phyloP scores from a whole-genome alignment of 37 sponge, comb jelly and placozoan genomes.

The Amphimedon queenslandica region DNA sequence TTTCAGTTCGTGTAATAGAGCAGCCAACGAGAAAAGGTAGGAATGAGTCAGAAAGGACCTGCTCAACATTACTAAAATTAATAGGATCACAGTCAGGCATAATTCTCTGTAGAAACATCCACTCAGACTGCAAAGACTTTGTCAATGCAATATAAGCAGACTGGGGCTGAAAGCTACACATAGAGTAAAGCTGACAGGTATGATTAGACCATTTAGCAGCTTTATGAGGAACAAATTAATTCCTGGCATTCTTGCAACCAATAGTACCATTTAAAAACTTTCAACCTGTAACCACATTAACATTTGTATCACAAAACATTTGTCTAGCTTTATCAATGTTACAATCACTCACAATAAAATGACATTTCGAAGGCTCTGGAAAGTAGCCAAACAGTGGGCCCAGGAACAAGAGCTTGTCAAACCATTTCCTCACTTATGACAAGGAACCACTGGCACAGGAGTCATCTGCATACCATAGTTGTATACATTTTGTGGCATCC shows the following conservation, averaged over 20 bases:
- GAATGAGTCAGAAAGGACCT: not conserved
- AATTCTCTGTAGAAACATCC: constrained; percentile 28
- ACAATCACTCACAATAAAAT: too few species aligned
- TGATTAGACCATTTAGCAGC: too few species aligned
- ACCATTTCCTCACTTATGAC: too few species aligned
- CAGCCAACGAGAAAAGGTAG: constrained; percentile 12
- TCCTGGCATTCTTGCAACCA: constrained; percentile 5
- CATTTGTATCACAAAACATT: too few species aligned
- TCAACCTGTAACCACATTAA: too few species aligned
- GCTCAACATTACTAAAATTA: not conserved
- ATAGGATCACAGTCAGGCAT: constrained; percentile 13
- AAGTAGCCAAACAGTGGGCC: constrained; percentile 12
- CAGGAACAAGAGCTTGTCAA: too few species aligned
- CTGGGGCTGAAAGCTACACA: constrained; percentile 9
- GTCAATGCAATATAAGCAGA: constrained; percentile 17
- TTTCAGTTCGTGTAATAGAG: constrained; percentile 15
- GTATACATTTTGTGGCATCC: constrained; percentile 14
- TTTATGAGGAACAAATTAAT: not conserved
- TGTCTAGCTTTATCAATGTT: too few species aligned
- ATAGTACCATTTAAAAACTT: constrained; percentile 17
- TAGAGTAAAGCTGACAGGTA: constrained; percentile 1
- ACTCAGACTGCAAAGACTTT: constrained; percentile 29
- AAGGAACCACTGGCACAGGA: too few species aligned
- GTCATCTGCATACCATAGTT: too few species aligned
- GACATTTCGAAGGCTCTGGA: too few species aligned